A percentile compares a stretch with the other conserved stretches of the same genome.
Conservation (phyloP, 2,113 vertebrate species). For the Globicephala melas region DNA sequence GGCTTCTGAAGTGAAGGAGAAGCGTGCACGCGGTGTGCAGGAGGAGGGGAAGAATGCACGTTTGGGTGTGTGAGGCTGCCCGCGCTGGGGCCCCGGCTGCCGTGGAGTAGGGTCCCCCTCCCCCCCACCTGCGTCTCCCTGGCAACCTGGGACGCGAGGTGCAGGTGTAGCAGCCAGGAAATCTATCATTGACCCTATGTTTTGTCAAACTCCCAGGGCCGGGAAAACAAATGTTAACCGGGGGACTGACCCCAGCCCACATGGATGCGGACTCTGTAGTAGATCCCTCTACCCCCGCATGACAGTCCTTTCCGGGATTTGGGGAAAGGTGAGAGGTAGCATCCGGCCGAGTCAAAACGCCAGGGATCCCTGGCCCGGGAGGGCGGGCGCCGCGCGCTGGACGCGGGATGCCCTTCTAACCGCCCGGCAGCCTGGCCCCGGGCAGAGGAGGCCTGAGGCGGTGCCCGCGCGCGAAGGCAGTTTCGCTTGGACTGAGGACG, state of each 20-base stretch:
- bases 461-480: background rate
- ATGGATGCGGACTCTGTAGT: background rate
- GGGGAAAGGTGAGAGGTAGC: background rate
- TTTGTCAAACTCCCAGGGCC: background rate
- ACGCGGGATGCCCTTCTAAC: background rate
- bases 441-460: background rate
- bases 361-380: background rate
- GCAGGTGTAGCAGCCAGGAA: background rate
- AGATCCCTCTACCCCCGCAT: background rate
- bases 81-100: background rate
- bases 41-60: background rate
- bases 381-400: background rate
- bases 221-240: background rate
- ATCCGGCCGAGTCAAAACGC: too few relatives aligned
- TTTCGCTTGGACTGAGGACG: background rate
- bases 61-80: background rate
- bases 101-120: background rate
- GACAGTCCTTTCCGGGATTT: background rate
- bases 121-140: background rate
- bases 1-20: constrained; percentile 20
- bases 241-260: background rate
- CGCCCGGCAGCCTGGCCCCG: background rate
- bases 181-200: background rate
- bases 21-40: background rate
- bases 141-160: background rate